Evolutionary conservation across 2,888 invertebrate species (phyloP).

Genomic region (Trichacis sp.): DNA sequence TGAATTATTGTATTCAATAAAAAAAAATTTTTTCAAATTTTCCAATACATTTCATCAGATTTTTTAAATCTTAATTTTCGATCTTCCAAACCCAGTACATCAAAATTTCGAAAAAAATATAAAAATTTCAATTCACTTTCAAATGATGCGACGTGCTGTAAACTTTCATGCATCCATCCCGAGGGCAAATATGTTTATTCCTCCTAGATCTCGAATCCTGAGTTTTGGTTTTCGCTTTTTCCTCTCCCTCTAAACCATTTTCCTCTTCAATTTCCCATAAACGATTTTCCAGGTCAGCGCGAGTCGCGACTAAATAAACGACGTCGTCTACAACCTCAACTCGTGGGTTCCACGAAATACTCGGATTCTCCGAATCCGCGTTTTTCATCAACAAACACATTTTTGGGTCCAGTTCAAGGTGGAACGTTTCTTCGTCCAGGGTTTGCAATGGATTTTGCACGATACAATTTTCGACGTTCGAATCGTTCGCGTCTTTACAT

Average conservation of each 20-base stretch:
- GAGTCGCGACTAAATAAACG: constrained; percentile 58
- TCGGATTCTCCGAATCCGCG: constrained; percentile 44
- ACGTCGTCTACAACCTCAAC: constrained; percentile 60
- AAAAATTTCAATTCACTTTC: constrained; percentile 59
- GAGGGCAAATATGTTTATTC: constrained; percentile 65
- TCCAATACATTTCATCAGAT: too few relatives aligned
- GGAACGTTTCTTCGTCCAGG: constrained; percentile 56
- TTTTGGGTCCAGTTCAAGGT: constrained; percentile 55
- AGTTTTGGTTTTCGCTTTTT: constrained; percentile 56
- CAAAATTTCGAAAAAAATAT: background rate
- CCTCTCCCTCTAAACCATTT: too few relatives aligned
- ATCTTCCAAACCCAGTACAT: too few relatives aligned
- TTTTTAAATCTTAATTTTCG: too few relatives aligned
- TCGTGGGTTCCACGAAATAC: constrained; percentile 50
- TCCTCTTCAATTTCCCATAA: constrained; percentile 58
- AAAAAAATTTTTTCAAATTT: too few relatives aligned
- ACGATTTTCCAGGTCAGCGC: constrained; percentile 52
- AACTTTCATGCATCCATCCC: constrained; percentile 70
- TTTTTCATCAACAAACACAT: constrained; percentile 49
- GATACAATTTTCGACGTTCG: constrained; percentile 58
- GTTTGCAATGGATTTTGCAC: constrained; percentile 58
- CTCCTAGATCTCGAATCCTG: constrained; percentile 49
- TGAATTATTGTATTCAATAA: too few relatives aligned
- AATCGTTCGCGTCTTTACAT: constrained; percentile 48
- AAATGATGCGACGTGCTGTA: constrained; percentile 71